phyloP scores from a whole-genome alignment of 2,888 invertebrate genomes.

The Parasteatoda lunata region DNA sequence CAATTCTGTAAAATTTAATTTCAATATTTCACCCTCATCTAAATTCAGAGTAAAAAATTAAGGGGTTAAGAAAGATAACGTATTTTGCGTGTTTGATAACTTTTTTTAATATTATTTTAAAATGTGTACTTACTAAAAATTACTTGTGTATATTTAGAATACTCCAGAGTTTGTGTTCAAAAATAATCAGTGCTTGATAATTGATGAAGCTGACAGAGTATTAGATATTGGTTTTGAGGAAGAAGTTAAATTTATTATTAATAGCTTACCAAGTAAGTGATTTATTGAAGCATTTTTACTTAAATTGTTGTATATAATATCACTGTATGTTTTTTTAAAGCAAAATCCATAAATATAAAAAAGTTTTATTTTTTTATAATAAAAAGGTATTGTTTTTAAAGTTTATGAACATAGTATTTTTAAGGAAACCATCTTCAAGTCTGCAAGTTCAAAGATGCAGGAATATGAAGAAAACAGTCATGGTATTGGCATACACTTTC shows the following conservation, averaged over 20 bases:
- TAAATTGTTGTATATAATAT: neutral
- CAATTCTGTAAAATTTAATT: too few relatives aligned
- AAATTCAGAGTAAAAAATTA: too few relatives aligned
- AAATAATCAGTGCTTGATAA: conserved; percentile 93
- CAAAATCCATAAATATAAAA: neutral
- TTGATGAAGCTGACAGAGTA: conserved; percentile 99
- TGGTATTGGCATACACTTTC: too few relatives aligned
- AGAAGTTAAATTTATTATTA: conserved; percentile 95
- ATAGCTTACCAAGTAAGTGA: conserved; percentile 88
- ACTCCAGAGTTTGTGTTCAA: conserved; percentile 93
- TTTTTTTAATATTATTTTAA: neutral
- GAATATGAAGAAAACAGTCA: too few relatives aligned
- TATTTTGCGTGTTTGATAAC: too few relatives aligned
- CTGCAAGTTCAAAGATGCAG: too few relatives aligned
- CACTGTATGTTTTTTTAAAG: neutral
- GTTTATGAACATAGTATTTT: too few relatives aligned
- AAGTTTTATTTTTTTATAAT: too few relatives aligned
- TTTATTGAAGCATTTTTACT: conserved; percentile 70
- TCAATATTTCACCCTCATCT: too few relatives aligned
- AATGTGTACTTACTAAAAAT: neutral
- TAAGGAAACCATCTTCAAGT: too few relatives aligned
- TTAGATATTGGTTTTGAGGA: conserved; percentile 98
- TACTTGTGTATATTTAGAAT: conserved; percentile 79
- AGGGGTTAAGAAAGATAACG: too few relatives aligned
- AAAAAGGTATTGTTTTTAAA: too few relatives aligned